phyloP scores from a whole-genome alignment of 2,888 invertebrate genomes.

The Cosmopolites sordidus region DNA sequence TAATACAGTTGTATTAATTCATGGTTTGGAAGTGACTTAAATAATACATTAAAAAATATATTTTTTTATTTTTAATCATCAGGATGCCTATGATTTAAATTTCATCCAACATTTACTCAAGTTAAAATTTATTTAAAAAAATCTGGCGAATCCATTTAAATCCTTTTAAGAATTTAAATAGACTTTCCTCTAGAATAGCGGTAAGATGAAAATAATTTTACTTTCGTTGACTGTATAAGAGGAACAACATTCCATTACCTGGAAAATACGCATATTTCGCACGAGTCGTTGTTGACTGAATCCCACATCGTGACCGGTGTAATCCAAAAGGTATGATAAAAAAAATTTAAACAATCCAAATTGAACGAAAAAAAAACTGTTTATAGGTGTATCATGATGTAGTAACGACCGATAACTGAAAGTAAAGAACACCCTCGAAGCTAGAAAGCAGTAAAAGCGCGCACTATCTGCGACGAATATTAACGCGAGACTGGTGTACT shows the following conservation, averaged over 20 bases:
- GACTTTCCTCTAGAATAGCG: slow-evolving; percentile 1
- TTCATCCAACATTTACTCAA: neutral
- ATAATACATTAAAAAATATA: too few species aligned
- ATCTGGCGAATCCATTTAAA: slow-evolving; percentile 1
- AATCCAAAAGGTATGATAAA: slow-evolving; percentile 13
- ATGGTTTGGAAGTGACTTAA: too few species aligned
- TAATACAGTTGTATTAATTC: too few species aligned
- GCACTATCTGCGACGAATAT: neutral
- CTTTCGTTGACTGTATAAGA: slow-evolving; percentile 17
- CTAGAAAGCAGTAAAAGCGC: neutral
- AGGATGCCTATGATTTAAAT: neutral
- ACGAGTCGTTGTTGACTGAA: slow-evolving; percentile 41
- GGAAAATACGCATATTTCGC: slow-evolving; percentile 49
- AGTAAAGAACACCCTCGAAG: slow-evolving; percentile 1
- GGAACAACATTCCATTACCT: slow-evolving; percentile 42
- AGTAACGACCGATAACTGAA: slow-evolving; percentile 6
- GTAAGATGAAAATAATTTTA: slow-evolving; percentile 12
- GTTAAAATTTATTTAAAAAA: neutral
- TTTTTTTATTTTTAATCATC: too few species aligned
- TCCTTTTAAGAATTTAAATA: slow-evolving; percentile 18
- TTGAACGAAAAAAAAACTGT: slow-evolving; percentile 18
- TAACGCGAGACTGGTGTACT: slow-evolving; percentile 12
- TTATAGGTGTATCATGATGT: slow-evolving; percentile 14
- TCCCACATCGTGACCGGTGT: slow-evolving; percentile 41
- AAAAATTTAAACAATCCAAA: too few species aligned